Evolutionary conservation across 2,888 invertebrate genomes (phyloP).

Genomic region (Crossocerus cetratus): DNA sequence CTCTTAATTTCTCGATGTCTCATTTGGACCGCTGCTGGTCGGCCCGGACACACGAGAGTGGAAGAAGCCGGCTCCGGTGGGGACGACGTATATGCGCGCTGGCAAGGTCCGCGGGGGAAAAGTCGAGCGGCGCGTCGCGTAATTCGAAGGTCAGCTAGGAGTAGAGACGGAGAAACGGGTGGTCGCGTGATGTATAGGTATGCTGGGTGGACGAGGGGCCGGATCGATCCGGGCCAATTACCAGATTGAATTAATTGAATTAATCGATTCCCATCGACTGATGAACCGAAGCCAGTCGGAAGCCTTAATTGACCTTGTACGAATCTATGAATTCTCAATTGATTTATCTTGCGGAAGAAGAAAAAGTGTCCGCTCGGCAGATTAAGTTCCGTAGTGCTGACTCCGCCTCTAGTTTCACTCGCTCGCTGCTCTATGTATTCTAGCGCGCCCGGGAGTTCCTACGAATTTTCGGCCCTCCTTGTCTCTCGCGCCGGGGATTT

Average conservation of each 20-base stretch:
- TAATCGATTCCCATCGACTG: constrained; percentile 53
- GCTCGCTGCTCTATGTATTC: too few species aligned
- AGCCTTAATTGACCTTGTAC: constrained; percentile 31
- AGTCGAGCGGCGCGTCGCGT: too few species aligned
- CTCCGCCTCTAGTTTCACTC: too few species aligned
- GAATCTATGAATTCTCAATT: not conserved
- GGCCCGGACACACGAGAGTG: not conserved
- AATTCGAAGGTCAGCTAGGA: constrained; percentile 24
- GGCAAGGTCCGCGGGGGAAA: too few species aligned
- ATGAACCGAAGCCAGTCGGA: constrained; percentile 35
- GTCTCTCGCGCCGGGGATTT: not conserved
- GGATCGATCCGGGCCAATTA: constrained; percentile 60
- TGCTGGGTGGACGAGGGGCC: constrained; percentile 22
- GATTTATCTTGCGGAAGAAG: too few species aligned
- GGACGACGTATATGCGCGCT: not conserved
- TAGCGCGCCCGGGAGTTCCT: too few species aligned
- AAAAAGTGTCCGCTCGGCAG: too few species aligned
- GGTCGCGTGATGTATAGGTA: constrained; percentile 28
- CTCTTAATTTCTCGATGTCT: constrained; percentile 3
- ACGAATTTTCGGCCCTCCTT: too few species aligned
- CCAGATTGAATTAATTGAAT: constrained; percentile 62
- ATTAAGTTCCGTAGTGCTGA: too few species aligned
- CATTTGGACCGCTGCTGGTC: not conserved
- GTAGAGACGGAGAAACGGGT: constrained; percentile 27
- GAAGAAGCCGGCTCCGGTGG: not conserved